Evolutionary conservation across 2,888 invertebrate genomes (phyloP).

Genomic region (Tetranychus piercei): DNA sequence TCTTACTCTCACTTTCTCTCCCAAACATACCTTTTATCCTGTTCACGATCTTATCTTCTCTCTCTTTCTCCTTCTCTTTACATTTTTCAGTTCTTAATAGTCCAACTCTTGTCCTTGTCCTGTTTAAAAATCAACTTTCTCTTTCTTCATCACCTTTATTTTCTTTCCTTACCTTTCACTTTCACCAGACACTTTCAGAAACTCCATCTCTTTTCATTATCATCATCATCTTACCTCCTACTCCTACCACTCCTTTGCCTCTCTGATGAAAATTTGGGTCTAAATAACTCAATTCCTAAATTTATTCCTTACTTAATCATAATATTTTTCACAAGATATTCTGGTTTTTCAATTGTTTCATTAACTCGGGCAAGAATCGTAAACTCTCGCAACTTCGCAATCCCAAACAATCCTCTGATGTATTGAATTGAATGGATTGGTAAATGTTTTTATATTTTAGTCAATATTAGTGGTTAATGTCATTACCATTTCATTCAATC

Average conservation of each 20-base stretch:
- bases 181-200: neutral
- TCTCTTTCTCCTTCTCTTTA: constrained; percentile 1
- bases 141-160: neutral
- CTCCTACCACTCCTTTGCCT: neutral
- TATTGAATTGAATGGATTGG: too few relatives aligned
- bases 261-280: neutral
- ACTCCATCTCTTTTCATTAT: neutral
- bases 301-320: neutral
- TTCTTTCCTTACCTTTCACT: neutral
- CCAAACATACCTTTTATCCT: neutral
- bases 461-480: too few relatives aligned
- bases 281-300: too few relatives aligned
- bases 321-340: neutral
- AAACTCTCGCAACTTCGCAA: too few relatives aligned
- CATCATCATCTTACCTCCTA: neutral
- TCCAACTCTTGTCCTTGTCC: neutral
- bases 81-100: neutral
- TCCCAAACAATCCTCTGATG: too few relatives aligned
- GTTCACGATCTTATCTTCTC: neutral
- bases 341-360: too few relatives aligned
- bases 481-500: too few relatives aligned
- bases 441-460: too few relatives aligned
- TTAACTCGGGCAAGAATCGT: too few relatives aligned
- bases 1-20: constrained; percentile 6
- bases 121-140: neutral